Evolutionary conservation across 2,113 vertebrate genomes (phyloP).

Genomic region (Otis tarda): DNA sequence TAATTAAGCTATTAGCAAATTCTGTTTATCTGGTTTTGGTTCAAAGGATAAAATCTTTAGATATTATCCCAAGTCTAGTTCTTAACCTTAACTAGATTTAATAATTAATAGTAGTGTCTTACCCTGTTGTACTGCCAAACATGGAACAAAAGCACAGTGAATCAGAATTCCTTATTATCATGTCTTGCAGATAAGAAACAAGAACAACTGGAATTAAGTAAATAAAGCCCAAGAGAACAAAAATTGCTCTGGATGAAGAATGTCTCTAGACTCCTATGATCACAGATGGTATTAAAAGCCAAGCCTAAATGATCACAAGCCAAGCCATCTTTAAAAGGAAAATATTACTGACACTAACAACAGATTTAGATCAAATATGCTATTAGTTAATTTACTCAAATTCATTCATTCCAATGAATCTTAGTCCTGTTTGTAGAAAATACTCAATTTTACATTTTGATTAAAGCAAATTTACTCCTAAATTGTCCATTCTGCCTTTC

Average conservation of each 20-base stretch:
- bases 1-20: background rate
- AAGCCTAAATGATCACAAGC: background rate
- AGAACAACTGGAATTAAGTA: background rate
- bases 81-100: constrained; percentile 12
- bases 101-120: background rate
- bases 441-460: background rate
- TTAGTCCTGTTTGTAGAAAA: background rate
- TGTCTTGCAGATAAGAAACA: background rate
- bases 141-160: background rate
- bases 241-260: background rate
- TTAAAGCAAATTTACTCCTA: background rate
- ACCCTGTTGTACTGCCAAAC: background rate
- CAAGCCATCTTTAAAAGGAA: background rate
- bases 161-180: background rate
- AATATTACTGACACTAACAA: background rate
- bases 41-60: constrained; percentile 36
- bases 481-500: background rate
- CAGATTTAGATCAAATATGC: background rate
- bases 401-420: background rate
- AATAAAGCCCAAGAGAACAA: background rate
- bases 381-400: background rate
- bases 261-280: background rate
- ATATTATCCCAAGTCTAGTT: background rate
- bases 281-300: background rate
- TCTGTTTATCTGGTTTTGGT: constrained; percentile 32